Evolutionary conservation across 2,797 vertebrate species (phyloP).

Genomic region (Parauchenoglanis ngamensis): DNA sequence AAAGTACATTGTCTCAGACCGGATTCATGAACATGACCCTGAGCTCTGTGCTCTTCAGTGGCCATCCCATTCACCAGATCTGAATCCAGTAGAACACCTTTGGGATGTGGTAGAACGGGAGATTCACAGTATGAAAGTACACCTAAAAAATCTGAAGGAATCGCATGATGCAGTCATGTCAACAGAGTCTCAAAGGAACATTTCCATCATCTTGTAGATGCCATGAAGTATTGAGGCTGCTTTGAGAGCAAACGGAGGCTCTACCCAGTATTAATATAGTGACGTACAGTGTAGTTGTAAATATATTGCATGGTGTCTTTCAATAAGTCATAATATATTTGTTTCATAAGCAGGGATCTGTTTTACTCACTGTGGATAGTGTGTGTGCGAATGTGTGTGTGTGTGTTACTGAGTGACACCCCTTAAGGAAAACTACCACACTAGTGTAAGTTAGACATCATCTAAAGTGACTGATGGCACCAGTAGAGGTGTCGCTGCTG

Average conservation of each 20-base stretch:
- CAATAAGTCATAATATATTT: not conserved
- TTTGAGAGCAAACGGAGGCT: not conserved
- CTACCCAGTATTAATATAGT: not conserved
- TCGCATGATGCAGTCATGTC: not conserved
- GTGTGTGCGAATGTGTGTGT: too few relatives aligned
- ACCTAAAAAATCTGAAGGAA: not conserved
- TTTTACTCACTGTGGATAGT: not conserved
- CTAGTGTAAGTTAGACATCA: not conserved
- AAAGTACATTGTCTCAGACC: not conserved
- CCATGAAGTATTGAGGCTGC: not conserved
- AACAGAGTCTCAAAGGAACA: not conserved
- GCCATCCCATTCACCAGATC: not conserved
- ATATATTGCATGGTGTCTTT: not conserved
- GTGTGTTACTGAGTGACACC: not conserved
- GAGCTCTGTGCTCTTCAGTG: not conserved
- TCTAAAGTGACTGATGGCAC: constrained; percentile 4
- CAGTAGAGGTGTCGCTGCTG: not conserved
- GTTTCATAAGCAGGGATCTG: not conserved
- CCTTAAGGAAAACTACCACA: not conserved
- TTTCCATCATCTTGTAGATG: not conserved
- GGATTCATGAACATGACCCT: not conserved
- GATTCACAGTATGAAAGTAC: not conserved
- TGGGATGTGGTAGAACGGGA: not conserved
- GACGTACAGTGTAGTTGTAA: not conserved
- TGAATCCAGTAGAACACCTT: too few relatives aligned